Evolutionary conservation across 23 tunicate species (phyloP).

Genomic region (Ciona savignyi): DNA sequence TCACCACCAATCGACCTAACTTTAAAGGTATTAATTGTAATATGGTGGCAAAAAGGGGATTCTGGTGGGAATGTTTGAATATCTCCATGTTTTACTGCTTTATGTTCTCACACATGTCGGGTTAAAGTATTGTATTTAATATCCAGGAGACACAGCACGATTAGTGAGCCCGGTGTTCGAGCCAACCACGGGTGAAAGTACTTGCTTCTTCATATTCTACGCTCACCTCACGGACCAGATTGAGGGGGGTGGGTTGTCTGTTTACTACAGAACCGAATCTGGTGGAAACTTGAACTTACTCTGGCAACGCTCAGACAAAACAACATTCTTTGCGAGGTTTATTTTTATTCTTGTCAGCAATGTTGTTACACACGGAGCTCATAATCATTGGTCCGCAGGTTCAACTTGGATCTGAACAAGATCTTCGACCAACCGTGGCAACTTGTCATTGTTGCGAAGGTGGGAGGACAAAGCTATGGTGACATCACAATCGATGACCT

Average conservation of each 20-base stretch:
- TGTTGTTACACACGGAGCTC: no score
- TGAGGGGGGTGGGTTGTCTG: conserved; percentile 62
- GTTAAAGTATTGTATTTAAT: no score
- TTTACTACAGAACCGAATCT: conserved; percentile 53
- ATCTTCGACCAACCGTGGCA: conserved; percentile 51
- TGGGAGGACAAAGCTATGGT: conserved; percentile 66
- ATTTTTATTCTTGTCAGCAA: no score
- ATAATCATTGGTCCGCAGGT: conserved; percentile 24
- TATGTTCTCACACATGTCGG: no score
- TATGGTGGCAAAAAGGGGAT: no score
- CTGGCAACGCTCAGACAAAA: conserved; percentile 52
- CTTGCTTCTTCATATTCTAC: conserved; percentile 65
- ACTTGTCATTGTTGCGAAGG: conserved; percentile 59
- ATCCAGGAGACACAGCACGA: conserved; percentile 70
- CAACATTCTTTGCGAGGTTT: conserved; percentile 53
- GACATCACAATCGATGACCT: conserved; percentile 84
- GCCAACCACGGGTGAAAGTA: conserved; percentile 46
- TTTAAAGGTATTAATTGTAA: conserved; percentile 52
- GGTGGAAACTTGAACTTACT: conserved; percentile 56
- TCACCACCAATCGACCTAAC: conserved; percentile 75
- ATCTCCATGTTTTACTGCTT: not conserved
- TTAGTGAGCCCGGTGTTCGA: conserved; percentile 73
- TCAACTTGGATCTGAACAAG: conserved; percentile 34
- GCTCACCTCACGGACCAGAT: conserved; percentile 67
- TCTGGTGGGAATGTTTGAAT: no score